These are phyloP conservation scores for Phymastichus coffea DNA, from an alignment of 1,140 invertebrate genomes.

Conservation along the genomic window DNA sequence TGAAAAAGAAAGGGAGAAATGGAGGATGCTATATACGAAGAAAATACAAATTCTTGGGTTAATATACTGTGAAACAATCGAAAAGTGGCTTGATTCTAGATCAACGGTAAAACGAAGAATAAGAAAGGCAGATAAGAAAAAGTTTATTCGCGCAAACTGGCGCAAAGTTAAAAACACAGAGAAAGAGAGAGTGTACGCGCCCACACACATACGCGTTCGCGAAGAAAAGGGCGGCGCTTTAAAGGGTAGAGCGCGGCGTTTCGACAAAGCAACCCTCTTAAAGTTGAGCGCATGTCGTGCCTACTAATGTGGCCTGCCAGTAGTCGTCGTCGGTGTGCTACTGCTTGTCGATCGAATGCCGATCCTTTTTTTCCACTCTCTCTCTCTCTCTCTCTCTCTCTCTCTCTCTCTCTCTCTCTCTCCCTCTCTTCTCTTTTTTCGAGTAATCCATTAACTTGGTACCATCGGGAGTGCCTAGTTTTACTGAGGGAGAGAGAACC, in stretches of 20 bases:
- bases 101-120: too few relatives aligned
- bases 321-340: not conserved
- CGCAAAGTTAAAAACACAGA: constrained; percentile 8
- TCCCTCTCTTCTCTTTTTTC: constrained; percentile 17
- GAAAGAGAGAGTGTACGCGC: constrained; percentile 37
- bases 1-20: constrained; percentile 12
- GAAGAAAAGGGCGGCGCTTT: too few relatives aligned
- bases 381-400: constrained; percentile 10
- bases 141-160: too few relatives aligned
- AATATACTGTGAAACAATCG: too few relatives aligned
- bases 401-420: constrained; percentile 21
- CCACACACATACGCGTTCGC: too few relatives aligned
- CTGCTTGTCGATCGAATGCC: not conserved
- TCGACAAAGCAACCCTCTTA: constrained; percentile 57
- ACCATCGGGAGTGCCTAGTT: constrained; percentile 20
- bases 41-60: too few relatives aligned
- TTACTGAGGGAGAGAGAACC: constrained; percentile 13
- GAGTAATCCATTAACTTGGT: constrained; percentile 30
- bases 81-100: too few relatives aligned
- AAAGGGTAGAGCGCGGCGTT: constrained; percentile 52
- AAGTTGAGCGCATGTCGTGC: constrained; percentile 48
- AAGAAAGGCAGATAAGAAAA: too few relatives aligned
- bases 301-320: constrained; percentile 42
- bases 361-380: not conserved
- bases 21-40: too few relatives aligned